Base-by-base conservation (phyloP, 2,888 invertebrate species). In the Thereva nobilitata region DNA sequence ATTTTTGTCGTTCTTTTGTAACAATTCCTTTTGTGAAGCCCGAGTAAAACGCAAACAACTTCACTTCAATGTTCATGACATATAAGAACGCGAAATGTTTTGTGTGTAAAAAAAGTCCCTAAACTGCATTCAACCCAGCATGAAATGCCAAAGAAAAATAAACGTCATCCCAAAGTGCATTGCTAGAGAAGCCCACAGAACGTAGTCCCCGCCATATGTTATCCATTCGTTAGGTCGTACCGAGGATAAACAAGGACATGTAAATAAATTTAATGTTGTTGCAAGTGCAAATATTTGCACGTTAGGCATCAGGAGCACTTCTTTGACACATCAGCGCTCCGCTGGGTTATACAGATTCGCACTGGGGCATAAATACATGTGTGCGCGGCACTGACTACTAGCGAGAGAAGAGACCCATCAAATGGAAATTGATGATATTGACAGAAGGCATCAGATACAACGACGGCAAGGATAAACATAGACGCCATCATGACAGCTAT, bases 391-490 rank as follows among this genome's bases (percentile, higher is more conserved):
- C 23, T 23, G 23, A 23, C 23, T 23, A 23, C 23, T 23, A 23
- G 23, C 1, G 23, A 23, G 23, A 23, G 23, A 23, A 23, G 57
- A 57, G 7, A 8, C 38, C n/a, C 37, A 57, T 44, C 56, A 9
- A 8, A 56, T 56, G 44, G 44, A 44, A 57, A 57, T 57, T 57
- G 47, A 45, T 57, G 35, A 35, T 42, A 57, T 57, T 57, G 35
- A 57, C 37, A 45, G 8, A 57, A 10, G 23, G 10, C 34, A 45
- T 45, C 44, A 5, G 34, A 50, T 6, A 50, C 7, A 50, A 2
- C 7, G 7, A 34, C 4, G 50, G 5, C 23, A 6, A 50, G 50
- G 50, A 50, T 50, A 50, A 50, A 50, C 34, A 50, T 5, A 50
- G 23, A 23, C 23, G 23, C 23, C 23, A 23, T 23, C 23, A 23